Evolutionary conservation across 2,888 invertebrate genomes (phyloP), one percentile per base, ranked within the genome.

Genomic region (Acleris cristana): DNA sequence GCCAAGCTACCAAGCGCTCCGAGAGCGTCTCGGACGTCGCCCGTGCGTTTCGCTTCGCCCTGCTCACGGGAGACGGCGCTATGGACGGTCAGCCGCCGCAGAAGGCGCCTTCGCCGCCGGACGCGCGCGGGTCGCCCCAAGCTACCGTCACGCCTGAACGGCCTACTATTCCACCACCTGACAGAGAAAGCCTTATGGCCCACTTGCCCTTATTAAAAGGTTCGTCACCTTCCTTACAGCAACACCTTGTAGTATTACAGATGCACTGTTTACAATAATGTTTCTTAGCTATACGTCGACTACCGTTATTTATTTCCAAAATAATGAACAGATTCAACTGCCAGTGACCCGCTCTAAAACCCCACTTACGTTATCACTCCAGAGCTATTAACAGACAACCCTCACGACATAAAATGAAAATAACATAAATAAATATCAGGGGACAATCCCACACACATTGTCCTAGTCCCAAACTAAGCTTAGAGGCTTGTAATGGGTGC

Each of bases 121-220:
- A 85, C 81, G 88, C 86, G 84, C 88, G 87, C 83, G 85, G 84
- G 79, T 86, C 90, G 80, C 89, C 87, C 76, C 85, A 84, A 74
- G 77, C 79, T 69, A 74, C 80, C 75, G 75, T 79, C 68, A 86
- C 87, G 69, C 87, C 87, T 74, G 88, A 88, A 69, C 85, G 85
- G 72, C 84, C 83, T 56, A 80, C 76, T 76, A 77, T 84, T 71
- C 81, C 82, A 74, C 84, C 79, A 76, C 78, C 79, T 71, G 90
- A 90, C 80, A 90, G 85, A 80, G 91, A 92, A 78, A 88, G 83
- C 76, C 82, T 87, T 76, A 89, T 93, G 86, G 93, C 92, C 74
- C 94, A 93, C 77, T 86, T 94, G 79, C 90, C 93, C 59, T 83
- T 84, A 69, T 86, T 94, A 70, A 92, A 93, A 94, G 94, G 94